These are phyloP conservation scores for Parambassis ranga DNA, from an alignment of 2,797 vertebrate species.

Conservation along the genomic window DNA sequence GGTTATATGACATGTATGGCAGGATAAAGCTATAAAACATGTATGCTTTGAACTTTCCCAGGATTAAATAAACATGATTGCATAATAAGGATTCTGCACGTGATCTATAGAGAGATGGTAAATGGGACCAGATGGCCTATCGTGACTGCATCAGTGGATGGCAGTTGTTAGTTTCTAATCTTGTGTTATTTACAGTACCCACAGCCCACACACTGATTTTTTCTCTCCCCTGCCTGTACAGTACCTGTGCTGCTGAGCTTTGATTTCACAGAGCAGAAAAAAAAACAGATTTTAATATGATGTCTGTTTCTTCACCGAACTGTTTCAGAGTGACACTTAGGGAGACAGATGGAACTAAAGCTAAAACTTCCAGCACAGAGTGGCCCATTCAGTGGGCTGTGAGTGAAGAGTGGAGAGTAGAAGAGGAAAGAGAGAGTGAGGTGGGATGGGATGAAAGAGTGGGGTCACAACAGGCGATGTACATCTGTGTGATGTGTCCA, in stretches of 20 bases:
- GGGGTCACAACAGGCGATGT: slow-evolving; percentile 30
- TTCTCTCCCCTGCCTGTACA: background rate
- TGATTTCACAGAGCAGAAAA: background rate
- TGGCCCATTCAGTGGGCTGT: slow-evolving; percentile 50
- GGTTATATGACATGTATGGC: background rate
- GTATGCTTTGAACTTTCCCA: background rate
- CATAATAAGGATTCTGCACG: slow-evolving; percentile 17
- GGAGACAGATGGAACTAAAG: slow-evolving; percentile 42
- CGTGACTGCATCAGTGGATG: background rate
- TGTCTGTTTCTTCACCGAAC: slow-evolving; percentile 7
- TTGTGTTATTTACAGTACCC: slow-evolving; percentile 36
- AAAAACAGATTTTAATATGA: slow-evolving; percentile 13
- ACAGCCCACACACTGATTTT: background rate
- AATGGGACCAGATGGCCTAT: slow-evolving; percentile 16
- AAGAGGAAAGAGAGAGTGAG: slow-evolving; percentile 10
- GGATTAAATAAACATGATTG: slow-evolving; percentile 17
- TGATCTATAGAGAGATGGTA: background rate
- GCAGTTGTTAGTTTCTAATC: slow-evolving; percentile 11
- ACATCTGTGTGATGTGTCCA: slow-evolving; percentile 27
- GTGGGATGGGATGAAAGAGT: slow-evolving; percentile 4
- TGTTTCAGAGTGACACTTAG: slow-evolving; percentile 35
- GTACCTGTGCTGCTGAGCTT: background rate
- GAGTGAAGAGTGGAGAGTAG: slow-evolving; percentile 21
- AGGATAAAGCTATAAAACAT: background rate
- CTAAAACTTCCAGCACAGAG: slow-evolving; percentile 63